A percentile compares a stretch with the other conserved stretches of the same genome.
Evolutionary conservation across 1,140 invertebrate species (phyloP).

Genomic region (Apocrypta bakeri): DNA sequence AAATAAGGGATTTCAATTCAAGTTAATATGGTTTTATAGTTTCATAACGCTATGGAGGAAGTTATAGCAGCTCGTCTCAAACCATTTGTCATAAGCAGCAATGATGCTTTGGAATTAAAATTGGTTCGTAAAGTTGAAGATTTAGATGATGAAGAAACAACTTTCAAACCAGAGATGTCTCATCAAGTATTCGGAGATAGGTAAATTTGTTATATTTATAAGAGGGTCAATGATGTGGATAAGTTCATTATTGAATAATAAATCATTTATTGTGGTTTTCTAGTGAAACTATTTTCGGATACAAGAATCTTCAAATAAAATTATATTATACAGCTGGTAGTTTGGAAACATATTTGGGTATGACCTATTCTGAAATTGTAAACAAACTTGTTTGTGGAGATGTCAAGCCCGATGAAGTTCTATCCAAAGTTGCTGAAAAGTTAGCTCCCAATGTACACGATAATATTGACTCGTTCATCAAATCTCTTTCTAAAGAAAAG

Average conservation of each 20-base stretch:
- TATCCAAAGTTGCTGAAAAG: slow-evolving; percentile 79
- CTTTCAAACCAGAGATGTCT: slow-evolving; percentile 91
- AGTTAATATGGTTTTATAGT: slow-evolving; percentile 46
- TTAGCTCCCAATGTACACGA: slow-evolving; percentile 78
- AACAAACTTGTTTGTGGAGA: slow-evolving; percentile 73
- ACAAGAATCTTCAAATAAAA: slow-evolving; percentile 86
- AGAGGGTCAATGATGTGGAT: too few relatives aligned
- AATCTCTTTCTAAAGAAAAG: slow-evolving; percentile 80
- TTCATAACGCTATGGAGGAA: slow-evolving; percentile 70
- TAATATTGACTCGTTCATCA: slow-evolving; percentile 84
- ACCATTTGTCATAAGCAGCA: slow-evolving; percentile 80
- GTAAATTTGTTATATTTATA: slow-evolving; percentile 65
- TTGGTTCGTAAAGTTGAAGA: slow-evolving; percentile 82
- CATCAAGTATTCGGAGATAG: slow-evolving; percentile 95
- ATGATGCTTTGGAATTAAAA: slow-evolving; percentile 86
- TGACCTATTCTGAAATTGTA: slow-evolving; percentile 80
- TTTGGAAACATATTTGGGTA: slow-evolving; percentile 82
- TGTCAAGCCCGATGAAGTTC: slow-evolving; percentile 88
- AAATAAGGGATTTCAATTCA: not conserved
- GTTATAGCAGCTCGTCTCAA: slow-evolving; percentile 75
- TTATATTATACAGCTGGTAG: slow-evolving; percentile 89
- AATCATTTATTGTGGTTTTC: slow-evolving; percentile 58
- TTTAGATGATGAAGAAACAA: slow-evolving; percentile 81
- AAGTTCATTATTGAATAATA: not conserved
- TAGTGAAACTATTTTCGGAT: slow-evolving; percentile 95